These are phyloP conservation scores for Teleogryllus occipitalis DNA, from an alignment of 1,140 invertebrate species.

Conservation along the genomic window DNA sequence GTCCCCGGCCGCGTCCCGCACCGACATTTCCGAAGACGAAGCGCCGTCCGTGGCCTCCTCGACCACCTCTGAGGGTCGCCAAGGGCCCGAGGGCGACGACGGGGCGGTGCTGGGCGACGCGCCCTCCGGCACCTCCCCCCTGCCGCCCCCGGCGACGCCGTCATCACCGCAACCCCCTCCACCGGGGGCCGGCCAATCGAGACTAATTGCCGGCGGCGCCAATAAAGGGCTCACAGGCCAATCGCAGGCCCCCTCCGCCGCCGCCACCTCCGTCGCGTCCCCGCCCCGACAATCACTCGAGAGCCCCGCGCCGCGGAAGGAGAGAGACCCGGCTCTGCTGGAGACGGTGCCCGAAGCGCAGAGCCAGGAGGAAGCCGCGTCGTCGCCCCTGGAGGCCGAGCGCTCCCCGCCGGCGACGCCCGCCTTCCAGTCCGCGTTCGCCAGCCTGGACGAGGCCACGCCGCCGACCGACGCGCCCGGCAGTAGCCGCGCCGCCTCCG, in stretches of 20 bases:
- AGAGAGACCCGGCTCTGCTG: not conserved
- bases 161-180: not conserved
- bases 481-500: not conserved
- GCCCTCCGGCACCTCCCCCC: not conserved
- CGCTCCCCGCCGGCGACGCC: not conserved
- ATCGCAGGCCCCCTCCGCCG: not conserved
- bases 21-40: not conserved
- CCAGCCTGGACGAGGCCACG: not conserved
- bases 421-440: not conserved
- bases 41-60: not conserved
- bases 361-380: not conserved
- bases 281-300: not conserved
- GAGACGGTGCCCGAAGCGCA: not conserved
- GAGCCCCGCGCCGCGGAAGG: not conserved
- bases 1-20: not conserved
- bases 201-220: not conserved
- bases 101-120: not conserved
- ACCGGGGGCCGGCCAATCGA: not conserved
- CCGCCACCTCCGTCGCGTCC: not conserved
- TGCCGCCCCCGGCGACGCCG: not conserved
- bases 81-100: not conserved
- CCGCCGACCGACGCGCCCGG: too few species aligned
- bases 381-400: too few species aligned
- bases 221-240: not conserved
- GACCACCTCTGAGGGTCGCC: not conserved